Conservation (phyloP, 2,888 invertebrate species). For the Dysmachus trigonus region DNA sequence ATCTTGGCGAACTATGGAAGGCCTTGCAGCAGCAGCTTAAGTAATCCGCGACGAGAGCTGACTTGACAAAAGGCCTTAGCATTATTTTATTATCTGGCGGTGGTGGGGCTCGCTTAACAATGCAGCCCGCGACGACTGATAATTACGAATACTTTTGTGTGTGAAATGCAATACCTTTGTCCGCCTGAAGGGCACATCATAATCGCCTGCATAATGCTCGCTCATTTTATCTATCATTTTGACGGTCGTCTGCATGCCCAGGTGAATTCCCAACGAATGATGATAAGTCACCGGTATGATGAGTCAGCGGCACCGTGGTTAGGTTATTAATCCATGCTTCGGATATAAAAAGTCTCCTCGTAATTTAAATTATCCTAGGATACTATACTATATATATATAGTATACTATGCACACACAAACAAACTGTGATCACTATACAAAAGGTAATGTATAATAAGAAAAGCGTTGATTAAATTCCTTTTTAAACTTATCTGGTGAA, state of each 20-base stretch:
- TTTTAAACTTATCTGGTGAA: background rate
- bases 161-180: conserved; percentile 41
- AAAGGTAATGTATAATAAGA: background rate
- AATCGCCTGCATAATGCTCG: conserved; percentile 57
- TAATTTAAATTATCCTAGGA: background rate
- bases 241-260: conserved; percentile 31
- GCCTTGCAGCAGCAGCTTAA: conserved; percentile 16
- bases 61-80: conserved; percentile 8
- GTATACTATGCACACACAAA: background rate
- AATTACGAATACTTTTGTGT: conserved; percentile 28
- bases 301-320: conserved; percentile 11
- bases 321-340: conserved; percentile 24
- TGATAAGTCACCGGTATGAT: conserved; percentile 42
- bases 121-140: background rate
- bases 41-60: conserved; percentile 7
- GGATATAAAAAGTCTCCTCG: background rate
- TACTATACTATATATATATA: too few species aligned
- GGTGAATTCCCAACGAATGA: conserved; percentile 8
- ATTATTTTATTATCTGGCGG: conserved; percentile 11
- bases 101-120: background rate
- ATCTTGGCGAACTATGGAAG: conserved; percentile 14
- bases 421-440: background rate
- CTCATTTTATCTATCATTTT: conserved; percentile 60
- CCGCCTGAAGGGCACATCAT: conserved; percentile 57
- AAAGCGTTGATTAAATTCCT: background rate